Evolutionary conservation across 2,888 invertebrate genomes (phyloP), one percentile per base, ranked within the genome.

Genomic region (Meloe dianella): DNA sequence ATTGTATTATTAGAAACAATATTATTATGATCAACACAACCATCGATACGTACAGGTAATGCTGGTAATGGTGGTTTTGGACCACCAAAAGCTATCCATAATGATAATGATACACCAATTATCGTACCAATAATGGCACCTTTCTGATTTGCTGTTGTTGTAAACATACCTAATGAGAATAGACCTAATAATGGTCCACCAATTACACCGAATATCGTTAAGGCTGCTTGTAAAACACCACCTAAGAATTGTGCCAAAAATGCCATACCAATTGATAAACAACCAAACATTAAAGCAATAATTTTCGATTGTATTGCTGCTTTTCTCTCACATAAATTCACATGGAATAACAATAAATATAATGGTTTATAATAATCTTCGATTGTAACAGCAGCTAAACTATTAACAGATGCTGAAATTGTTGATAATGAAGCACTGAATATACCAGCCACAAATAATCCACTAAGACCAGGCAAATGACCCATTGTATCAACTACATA

Each of bases 381-480:
- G 57, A 96, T 85, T 0, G 95, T 93, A 14, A 97, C 68, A 0
- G 97, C 96, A 0, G 97, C 92, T 58, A 97, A 85, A 1, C 96
- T 94, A 79, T 96, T 97, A 67, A 97, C 88, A 1, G 95, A 91
- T 0, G 97, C 95, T 0, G 96, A 97, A 67, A 97, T 92, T 0
- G 96, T 96, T 57, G 96, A 96, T 10, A 97, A 85, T 0, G 96
- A 93, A 0, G 95, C 97, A 75, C 95, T 95, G 80, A 97, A 96
- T 68, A 97, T 92, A 3, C 96, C 92, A 5, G 96, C 94, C 0
- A 96, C 92, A 80, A 97, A 96, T 24, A 97, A 86, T 0, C 97
- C 97, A 0, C 95, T 89, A 22, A 97, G 79, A 0, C 96, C 97
- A 0, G 94, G 93, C 61, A 89, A 83, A 60, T 87, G 78, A 0